Evolutionary conservation across 2,797 vertebrate species (phyloP).

Genomic region (Oreonectes daqikongensis): DNA sequence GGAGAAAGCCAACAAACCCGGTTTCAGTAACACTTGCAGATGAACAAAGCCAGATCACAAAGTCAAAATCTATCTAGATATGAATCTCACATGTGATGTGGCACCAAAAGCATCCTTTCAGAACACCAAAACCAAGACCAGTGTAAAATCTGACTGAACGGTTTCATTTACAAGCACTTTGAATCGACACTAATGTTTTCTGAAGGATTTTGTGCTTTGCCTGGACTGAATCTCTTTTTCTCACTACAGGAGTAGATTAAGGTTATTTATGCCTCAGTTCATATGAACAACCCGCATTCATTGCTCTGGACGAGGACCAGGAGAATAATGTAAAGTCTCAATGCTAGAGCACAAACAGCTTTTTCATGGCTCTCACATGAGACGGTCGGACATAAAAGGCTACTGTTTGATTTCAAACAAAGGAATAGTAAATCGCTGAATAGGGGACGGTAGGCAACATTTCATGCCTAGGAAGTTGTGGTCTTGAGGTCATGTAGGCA

Average conservation of each 20-base stretch:
- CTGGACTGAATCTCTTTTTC: constrained; percentile 24
- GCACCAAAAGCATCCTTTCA: not conserved
- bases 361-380: constrained; percentile 8
- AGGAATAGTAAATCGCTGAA: constrained; percentile 34
- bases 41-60: not conserved
- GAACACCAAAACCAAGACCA: not conserved
- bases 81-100: not conserved
- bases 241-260: constrained; percentile 54
- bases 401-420: constrained; percentile 44
- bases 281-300: constrained; percentile 57
- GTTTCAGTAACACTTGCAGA: not conserved
- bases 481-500: constrained; percentile 11
- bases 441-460: constrained; percentile 9
- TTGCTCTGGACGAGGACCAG: constrained; percentile 38
- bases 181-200: not conserved
- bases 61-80: not conserved
- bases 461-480: not conserved
- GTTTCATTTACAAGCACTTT: constrained; percentile 29
- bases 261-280: constrained; percentile 53
- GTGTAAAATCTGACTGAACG: not conserved
- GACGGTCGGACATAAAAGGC: constrained; percentile 28
- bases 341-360: constrained; percentile 35
- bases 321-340: constrained; percentile 45
- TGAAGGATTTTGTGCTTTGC: constrained; percentile 13
- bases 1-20: not conserved